Base-by-base conservation (phyloP, 2,888 invertebrate species). In the Steinernema hermaphroditum region DNA sequence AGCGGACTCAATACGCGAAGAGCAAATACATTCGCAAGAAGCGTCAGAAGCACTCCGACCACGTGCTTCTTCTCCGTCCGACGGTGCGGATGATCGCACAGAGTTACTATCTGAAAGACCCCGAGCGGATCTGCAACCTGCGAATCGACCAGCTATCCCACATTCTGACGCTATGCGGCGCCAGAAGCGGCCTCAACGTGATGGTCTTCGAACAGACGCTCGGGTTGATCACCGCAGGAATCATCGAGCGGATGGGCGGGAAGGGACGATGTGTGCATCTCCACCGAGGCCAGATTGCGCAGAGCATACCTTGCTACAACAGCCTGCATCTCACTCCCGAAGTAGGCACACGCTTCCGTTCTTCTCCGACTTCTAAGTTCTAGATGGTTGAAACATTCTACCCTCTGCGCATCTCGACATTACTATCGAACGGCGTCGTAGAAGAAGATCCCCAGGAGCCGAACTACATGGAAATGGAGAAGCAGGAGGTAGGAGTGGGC, bases 81-180 rank as follows among this genome's bases (percentile, higher is more conserved):
- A 93, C 91, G 44, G 90, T 96, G 73, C 89, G 93, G 62, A 88
- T 93, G n/a, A 88, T 97, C 57, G 90, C 92, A 24, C 93, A 94
- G 82, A 92, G 94, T 83, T 93, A 93, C 88, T 93, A 92, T 86
- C 90, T 91, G 70, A 91, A 92, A 85, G 82, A 83, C 72, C 76
- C 81, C n/a, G 84, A 84, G 68, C 69, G 80, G 43, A 74, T 82
- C 24, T 79, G 77, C 1, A 78, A 78, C 70, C 68, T 96, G 68
- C 90, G 97, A 43, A 90, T 92, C 78, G 97, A 98, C 85, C 92
- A 94, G 0, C 87, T 98, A 37, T 92, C 94, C 0, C 95, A 96
- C 88, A 91, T 97, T 29, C 89, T 96, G 62, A 91, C 92, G 0
- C 91, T 92, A 81, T 91, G 92, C 0, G 94, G 95, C 82, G 90